Percentiles rank a stretch among this genome's conserved stretches.
Conservation (phyloP, 2,888 invertebrate species). For the Apoda limacodes region DNA sequence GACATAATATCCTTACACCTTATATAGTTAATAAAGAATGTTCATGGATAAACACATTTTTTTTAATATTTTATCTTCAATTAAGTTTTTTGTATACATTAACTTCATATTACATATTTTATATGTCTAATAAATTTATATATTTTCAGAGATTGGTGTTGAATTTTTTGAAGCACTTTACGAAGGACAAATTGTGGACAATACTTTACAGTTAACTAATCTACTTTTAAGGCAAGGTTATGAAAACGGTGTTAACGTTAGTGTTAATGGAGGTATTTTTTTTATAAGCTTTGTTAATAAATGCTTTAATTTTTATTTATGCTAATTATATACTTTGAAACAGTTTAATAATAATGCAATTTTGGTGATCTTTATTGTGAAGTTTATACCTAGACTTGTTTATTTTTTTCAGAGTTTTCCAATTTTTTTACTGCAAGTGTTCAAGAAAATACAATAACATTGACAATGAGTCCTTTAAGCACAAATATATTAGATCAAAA, state of each 20-base stretch:
- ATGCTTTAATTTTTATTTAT: conserved; percentile 1
- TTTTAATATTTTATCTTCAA: too few relatives aligned
- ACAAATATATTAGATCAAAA: conserved; percentile 31
- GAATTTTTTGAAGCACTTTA: conserved; percentile 35
- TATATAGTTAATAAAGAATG: too few relatives aligned
- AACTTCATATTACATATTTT: too few relatives aligned
- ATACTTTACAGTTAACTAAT: conserved; percentile 24
- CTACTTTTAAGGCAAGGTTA: conserved; percentile 36
- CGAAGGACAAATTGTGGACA: conserved; percentile 35
- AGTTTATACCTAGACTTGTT: background rate
- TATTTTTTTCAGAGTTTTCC: conserved; percentile 28
- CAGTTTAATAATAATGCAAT: conserved; percentile 1
- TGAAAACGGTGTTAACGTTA: conserved; percentile 23
- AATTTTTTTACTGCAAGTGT: conserved; percentile 27
- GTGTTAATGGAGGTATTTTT: conserved; percentile 31
- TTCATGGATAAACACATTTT: too few relatives aligned
- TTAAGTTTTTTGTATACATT: too few relatives aligned
- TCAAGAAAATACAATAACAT: conserved; percentile 27
- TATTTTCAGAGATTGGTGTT: background rate
- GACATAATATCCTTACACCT: too few relatives aligned
- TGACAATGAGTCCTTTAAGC: conserved; percentile 31
- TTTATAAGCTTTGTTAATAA: conserved; percentile 5
- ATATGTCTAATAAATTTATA: too few relatives aligned
- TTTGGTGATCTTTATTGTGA: conserved; percentile 1
- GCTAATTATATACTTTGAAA: background rate